Evolutionary conservation across 2,888 invertebrate genomes (phyloP).

Genomic region (Reticulitermes lucifugus): DNA sequence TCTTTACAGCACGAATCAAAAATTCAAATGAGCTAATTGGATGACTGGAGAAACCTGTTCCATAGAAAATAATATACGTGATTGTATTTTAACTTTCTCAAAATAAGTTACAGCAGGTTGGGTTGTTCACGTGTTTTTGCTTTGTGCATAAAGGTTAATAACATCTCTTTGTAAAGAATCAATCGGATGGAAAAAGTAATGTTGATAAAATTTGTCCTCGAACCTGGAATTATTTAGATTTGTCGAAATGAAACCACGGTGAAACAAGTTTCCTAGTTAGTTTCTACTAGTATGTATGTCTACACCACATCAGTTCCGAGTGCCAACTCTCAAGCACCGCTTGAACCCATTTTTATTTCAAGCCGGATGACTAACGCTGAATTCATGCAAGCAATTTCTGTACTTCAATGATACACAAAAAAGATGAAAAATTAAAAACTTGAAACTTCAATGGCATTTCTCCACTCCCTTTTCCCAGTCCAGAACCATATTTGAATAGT

Average conservation of each 20-base stretch:
- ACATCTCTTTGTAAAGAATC: not conserved
- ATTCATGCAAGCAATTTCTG: not conserved
- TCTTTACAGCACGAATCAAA: too few relatives aligned
- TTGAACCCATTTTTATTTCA: not conserved
- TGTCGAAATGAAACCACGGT: not conserved
- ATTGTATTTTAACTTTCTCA: not conserved
- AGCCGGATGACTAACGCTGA: not conserved
- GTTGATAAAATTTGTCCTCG: not conserved
- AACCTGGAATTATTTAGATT: not conserved
- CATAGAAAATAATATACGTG: not conserved
- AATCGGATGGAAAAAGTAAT: not conserved
- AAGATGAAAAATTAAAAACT: not conserved
- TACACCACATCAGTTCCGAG: not conserved
- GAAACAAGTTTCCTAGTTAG: not conserved
- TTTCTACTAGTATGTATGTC: not conserved
- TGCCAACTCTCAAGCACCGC: not conserved
- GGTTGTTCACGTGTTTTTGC: not conserved
- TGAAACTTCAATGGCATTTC: not conserved
- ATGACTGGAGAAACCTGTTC: too few relatives aligned
- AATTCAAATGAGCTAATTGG: too few relatives aligned
- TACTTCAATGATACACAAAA: not conserved
- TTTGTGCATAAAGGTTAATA: not conserved
- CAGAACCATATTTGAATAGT: slow-evolving; percentile 7
- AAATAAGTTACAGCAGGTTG: not conserved
- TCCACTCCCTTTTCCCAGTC: not conserved